Conservation (phyloP, 2,113 vertebrate species). For the Istiophorus platypterus region DNA sequence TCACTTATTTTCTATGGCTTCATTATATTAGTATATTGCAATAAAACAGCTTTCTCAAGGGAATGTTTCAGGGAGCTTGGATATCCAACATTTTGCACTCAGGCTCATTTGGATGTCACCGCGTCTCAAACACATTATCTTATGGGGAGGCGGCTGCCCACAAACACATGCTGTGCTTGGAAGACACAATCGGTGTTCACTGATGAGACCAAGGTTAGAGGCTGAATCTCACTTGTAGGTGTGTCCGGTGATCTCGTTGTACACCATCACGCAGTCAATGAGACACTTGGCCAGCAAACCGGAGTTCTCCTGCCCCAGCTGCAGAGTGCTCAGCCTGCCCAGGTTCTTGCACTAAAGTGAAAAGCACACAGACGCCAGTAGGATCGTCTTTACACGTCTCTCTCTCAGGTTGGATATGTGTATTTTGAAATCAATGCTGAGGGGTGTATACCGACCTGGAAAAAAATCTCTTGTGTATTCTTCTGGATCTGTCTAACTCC, state of each 20-base stretch:
- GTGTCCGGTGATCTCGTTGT: slow-evolving; percentile 98
- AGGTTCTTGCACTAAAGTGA: slow-evolving; percentile 93
- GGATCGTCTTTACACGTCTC: background rate
- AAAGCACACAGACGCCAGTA: slow-evolving; percentile 25
- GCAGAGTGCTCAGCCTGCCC: slow-evolving; percentile 95
- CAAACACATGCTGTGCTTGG: background rate
- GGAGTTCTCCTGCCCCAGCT: slow-evolving; percentile 97
- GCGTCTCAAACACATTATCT: background rate
- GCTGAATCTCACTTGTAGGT: slow-evolving; percentile 91
- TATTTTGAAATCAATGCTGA: background rate
- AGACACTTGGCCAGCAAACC: slow-evolving; percentile 97
- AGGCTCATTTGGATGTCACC: background rate
- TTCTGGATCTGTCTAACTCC: slow-evolving; percentile 94
- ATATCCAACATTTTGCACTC: background rate
- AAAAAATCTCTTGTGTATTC: slow-evolving; percentile 96
- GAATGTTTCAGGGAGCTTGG: background rate
- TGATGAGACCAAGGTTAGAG: background rate
- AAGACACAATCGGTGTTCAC: background rate
- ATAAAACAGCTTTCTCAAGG: background rate
- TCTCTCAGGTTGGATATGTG: background rate
- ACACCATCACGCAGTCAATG: slow-evolving; percentile 97
- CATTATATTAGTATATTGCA: background rate
- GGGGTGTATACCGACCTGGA: slow-evolving; percentile 88
- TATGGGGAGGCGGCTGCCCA: background rate
- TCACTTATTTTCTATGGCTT: background rate